A percentile compares a stretch with the other conserved stretches of the same genome.
Evolutionary conservation across 2,888 invertebrate genomes (phyloP).

Genomic region (Trilocha varians): DNA sequence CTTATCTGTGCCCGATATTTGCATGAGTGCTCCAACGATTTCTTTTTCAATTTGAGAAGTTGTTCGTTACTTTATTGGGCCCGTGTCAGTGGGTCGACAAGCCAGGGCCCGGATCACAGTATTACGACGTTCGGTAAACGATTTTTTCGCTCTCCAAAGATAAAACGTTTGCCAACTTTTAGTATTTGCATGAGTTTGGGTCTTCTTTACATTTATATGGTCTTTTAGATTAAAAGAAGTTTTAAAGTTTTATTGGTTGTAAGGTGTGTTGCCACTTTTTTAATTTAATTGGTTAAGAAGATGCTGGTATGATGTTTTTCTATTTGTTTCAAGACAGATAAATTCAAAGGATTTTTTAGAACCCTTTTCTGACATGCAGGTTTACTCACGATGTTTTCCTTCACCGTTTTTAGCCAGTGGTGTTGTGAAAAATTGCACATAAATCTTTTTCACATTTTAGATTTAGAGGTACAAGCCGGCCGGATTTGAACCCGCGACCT

Average conservation of each 20-base stretch:
- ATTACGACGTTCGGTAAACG: slow-evolving; percentile 1
- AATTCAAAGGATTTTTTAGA: no score
- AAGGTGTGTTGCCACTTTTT: no score
- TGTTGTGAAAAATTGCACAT: no score
- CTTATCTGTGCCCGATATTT: slow-evolving; percentile 51
- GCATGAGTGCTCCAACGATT: slow-evolving; percentile 42
- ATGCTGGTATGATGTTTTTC: no score
- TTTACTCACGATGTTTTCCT: no score
- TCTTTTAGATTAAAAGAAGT: not conserved
- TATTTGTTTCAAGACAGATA: no score
- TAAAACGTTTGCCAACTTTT: not conserved
- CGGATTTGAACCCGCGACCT: no score
- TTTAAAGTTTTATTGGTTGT: not conserved
- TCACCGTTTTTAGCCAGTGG: no score
- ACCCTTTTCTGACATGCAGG: no score
- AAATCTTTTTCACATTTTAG: no score
- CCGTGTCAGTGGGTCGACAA: slow-evolving; percentile 43
- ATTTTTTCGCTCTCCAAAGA: not conserved
- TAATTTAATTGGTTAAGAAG: no score
- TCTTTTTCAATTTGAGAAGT: slow-evolving; percentile 65
- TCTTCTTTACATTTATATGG: not conserved
- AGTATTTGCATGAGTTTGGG: not conserved
- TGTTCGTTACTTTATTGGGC: slow-evolving; percentile 55
- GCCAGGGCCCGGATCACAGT: slow-evolving; percentile 20
- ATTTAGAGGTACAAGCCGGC: no score